A percentile compares a stretch with the other conserved stretches of the same genome.
These are phyloP conservation scores for Notodonta dromedarius DNA, from an alignment of 2,888 invertebrate species.

Conservation along the genomic window DNA sequence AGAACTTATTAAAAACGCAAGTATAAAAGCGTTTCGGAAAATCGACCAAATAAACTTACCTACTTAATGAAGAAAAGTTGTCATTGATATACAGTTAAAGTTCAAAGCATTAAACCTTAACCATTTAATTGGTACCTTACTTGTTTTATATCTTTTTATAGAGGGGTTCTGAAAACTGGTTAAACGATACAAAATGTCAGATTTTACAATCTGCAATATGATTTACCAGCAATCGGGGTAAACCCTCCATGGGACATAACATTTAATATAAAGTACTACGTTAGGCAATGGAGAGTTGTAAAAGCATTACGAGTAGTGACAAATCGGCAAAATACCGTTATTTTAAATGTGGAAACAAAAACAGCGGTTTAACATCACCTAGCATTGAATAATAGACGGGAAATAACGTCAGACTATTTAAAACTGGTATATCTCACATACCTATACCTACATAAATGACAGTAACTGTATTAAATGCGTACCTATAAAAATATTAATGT, in stretches of 20 bases:
- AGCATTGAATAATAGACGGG: slow-evolving; percentile 54
- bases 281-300: not conserved
- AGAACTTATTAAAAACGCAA: too few species aligned
- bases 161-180: too few species aligned
- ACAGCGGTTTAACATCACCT: slow-evolving; percentile 59
- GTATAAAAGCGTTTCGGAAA: too few species aligned
- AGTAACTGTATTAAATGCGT: not conserved
- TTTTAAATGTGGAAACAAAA: slow-evolving; percentile 34
- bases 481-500: not conserved
- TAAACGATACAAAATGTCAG: not conserved
- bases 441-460: not conserved
- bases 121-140: too few species aligned
- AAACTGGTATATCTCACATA: not conserved
- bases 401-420: slow-evolving; percentile 43
- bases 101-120: too few species aligned
- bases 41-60: too few species aligned
- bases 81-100: too few species aligned
- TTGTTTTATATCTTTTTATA: too few species aligned
- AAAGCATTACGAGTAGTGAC: not conserved
- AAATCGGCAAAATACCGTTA: not conserved
- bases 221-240: not conserved
- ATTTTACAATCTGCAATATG: not conserved
- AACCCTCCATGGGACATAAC: not conserved
- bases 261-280: too few species aligned
- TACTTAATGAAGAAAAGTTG: too few species aligned